Percentiles rank a stretch among this genome's conserved stretches.
These are phyloP conservation scores for Brachypalpus laphriformis DNA, from an alignment of 2,888 invertebrate species.

Conservation along the genomic window DNA sequence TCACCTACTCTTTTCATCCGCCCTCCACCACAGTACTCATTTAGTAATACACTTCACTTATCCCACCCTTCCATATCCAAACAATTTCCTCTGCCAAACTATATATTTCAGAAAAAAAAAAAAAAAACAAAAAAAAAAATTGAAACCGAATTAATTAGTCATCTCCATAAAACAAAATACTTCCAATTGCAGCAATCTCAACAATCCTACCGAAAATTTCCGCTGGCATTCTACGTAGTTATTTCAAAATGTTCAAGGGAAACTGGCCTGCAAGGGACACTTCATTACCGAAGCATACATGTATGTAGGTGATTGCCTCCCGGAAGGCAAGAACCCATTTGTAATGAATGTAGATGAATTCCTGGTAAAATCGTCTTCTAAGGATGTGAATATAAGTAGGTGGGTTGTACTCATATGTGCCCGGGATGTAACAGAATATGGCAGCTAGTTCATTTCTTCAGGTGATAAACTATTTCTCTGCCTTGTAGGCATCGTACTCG, in stretches of 20 bases:
- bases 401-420: too few species aligned
- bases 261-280: background rate
- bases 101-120: background rate
- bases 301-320: background rate
- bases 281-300: background rate
- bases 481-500: background rate
- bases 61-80: background rate
- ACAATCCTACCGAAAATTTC: background rate
- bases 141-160: conserved; percentile 34
- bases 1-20: too few species aligned
- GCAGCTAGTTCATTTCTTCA: conserved; percentile 27
- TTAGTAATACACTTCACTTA: too few species aligned
- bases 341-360: background rate
- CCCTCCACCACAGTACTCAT: background rate
- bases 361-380: background rate
- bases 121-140: background rate
- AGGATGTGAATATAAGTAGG: background rate
- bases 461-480: conserved; percentile 10
- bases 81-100: background rate
- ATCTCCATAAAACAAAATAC: background rate
- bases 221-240: background rate
- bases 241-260: conserved; percentile 10
- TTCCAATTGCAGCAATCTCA: conserved; percentile 5
- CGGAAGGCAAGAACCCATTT: background rate
- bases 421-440: background rate